Percentiles rank a stretch among this genome's conserved stretches.
phyloP scores from a whole-genome alignment of 2,888 invertebrate genomes.

The Epiblema foenella region DNA sequence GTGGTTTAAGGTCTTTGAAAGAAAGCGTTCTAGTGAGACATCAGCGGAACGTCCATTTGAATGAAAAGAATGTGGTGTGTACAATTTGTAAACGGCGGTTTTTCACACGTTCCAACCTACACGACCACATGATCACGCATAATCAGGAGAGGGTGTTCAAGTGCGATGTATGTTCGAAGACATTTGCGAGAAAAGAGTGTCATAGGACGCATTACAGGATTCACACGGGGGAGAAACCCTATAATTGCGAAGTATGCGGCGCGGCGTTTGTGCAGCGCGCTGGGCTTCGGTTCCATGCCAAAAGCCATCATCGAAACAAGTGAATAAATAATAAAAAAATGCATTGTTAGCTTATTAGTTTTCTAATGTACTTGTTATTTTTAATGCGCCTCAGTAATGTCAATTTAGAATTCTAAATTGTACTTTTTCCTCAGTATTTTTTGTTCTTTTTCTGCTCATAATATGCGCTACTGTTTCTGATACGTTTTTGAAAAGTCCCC shows the following conservation, averaged over 20 bases:
- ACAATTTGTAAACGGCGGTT: slow-evolving; percentile 55
- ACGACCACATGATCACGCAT: slow-evolving; percentile 55
- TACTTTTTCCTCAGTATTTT: too few relatives aligned
- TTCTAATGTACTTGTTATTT: not conserved
- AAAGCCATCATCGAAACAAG: slow-evolving; percentile 44
- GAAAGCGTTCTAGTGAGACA: slow-evolving; percentile 50
- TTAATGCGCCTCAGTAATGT: too few relatives aligned
- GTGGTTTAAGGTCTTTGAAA: slow-evolving; percentile 47
- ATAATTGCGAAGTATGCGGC: slow-evolving; percentile 46
- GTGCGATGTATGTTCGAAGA: slow-evolving; percentile 48
- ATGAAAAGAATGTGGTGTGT: slow-evolving; percentile 52
- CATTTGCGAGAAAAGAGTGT: slow-evolving; percentile 47
- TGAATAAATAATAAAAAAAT: slow-evolving; percentile 2
- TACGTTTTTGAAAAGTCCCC: too few relatives aligned
- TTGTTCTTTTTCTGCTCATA: too few relatives aligned
- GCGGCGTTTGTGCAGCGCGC: slow-evolving; percentile 49
- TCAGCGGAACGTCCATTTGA: slow-evolving; percentile 54
- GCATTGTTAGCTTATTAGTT: not conserved
- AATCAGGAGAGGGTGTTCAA: slow-evolving; percentile 47
- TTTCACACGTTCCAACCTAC: slow-evolving; percentile 50
- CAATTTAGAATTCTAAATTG: too few relatives aligned
- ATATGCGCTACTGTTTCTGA: too few relatives aligned
- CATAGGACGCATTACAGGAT: slow-evolving; percentile 49
- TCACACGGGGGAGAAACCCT: slow-evolving; percentile 50
- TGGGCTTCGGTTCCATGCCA: slow-evolving; percentile 51